Percentiles rank a stretch among this genome's conserved stretches.
These are phyloP conservation scores for Macaria notata DNA, from an alignment of 2,888 invertebrate species.

Conservation along the genomic window DNA sequence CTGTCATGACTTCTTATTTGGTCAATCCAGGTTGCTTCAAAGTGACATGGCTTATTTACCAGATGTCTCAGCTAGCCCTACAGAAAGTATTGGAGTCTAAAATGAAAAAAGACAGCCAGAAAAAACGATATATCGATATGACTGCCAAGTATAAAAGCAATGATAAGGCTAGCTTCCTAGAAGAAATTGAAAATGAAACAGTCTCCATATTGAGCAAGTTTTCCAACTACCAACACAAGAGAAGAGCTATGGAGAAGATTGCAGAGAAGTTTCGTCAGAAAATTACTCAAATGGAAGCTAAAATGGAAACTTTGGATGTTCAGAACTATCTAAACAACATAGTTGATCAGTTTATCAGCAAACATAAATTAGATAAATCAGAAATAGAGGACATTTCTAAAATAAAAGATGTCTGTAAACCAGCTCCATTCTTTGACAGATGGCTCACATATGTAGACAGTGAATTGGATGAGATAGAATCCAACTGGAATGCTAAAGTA, in stretches of 20 bases:
- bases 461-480: constrained; percentile 49
- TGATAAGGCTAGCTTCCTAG: constrained; percentile 48
- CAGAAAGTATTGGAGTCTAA: constrained; percentile 48
- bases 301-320: constrained; percentile 40
- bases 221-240: constrained; percentile 53
- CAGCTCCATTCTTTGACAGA: constrained; percentile 50
- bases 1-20: constrained; percentile 72
- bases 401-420: constrained; percentile 54
- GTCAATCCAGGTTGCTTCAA: constrained; percentile 72
- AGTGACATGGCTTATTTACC: constrained; percentile 64
- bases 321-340: constrained; percentile 55
- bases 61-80: constrained; percentile 69
- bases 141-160: constrained; percentile 54
- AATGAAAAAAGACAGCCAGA: constrained; percentile 54
- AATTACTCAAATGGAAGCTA: constrained; percentile 56
- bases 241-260: constrained; percentile 49
- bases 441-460: constrained; percentile 56
- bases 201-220: constrained; percentile 47
- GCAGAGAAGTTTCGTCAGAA: constrained; percentile 52
- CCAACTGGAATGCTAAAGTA: constrained; percentile 55
- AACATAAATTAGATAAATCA: constrained; percentile 41
- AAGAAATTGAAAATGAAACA: constrained; percentile 52
- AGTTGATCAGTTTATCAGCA: constrained; percentile 54
- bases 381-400: constrained; percentile 48
- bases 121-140: constrained; percentile 50